Evolutionary conservation across 2,797 vertebrate genomes (phyloP), one percentile per base, ranked within the genome.

Genomic region (Euphonia xanthogaster): DNA sequence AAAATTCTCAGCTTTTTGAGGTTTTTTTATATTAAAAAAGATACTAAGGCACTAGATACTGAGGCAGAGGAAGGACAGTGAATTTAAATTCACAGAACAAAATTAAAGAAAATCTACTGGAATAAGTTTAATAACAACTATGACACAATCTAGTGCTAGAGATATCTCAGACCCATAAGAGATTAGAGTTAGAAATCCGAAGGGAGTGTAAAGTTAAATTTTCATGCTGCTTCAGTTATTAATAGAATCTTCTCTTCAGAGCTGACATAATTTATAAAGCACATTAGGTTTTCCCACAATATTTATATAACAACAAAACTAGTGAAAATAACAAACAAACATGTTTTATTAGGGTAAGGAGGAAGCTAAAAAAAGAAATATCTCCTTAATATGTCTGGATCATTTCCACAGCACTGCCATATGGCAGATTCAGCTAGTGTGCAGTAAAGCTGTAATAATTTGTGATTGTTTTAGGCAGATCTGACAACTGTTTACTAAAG

Each of bases 381-480:
- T n/a, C 35, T 91, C 47, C n/a, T 91, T 83, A 76, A 13, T 45
- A 68, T 37, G 31, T 60, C 47, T 96, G 92, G 76, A 87, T 80
- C 44, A 16, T 61, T 91, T 95, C 76, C 65, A 90, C 27, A 18
- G 20, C 28, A 57, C 12, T 50, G 40, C 40, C 92, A 84, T 93
- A 95, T 92, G 85, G 71, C 47, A 51, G 51, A 85, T 77, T 62
- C 51, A 89, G 22, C 30, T 67, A 61, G 5, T 5, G 20, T 61
- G 28, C 65, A 86, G 22, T 25, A 82, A 63, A 87, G 16, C 67
- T 79, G 53, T 18, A 88, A 58, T 79, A 93, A 94, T 94, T 93
- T 94, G 25, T 80, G 65, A 85, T 91, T 85, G 70, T 81, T 92
- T 94, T 50, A 70, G 74, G 55, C 65, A 81, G 37, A 86, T 80